phyloP scores from a whole-genome alignment of 2,888 invertebrate genomes.

The Hirudinaria manillensis region DNA sequence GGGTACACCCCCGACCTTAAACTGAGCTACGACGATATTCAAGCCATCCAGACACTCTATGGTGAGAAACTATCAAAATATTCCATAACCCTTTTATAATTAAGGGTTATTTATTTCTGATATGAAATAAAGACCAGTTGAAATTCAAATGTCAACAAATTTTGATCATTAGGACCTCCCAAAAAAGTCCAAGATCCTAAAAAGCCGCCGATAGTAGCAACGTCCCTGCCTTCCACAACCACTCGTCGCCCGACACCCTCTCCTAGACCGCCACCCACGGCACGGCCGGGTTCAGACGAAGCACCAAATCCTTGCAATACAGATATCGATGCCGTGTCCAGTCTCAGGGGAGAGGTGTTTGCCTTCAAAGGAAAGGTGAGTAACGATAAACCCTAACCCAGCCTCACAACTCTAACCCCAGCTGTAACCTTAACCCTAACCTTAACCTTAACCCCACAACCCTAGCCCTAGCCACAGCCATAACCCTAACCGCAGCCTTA shows the following conservation, averaged over 20 bases:
- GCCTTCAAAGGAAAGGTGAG: constrained; percentile 82
- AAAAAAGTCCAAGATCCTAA: no score
- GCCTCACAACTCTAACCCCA: no score
- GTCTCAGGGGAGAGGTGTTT: constrained; percentile 80
- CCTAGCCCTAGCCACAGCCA: no score
- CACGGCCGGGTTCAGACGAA: not conserved
- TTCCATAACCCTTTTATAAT: not conserved
- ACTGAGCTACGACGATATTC: constrained; percentile 35
- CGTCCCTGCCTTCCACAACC: not conserved
- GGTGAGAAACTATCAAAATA: constrained; percentile 24
- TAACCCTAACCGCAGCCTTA: no score
- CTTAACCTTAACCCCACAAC: no score
- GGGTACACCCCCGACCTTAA: constrained; percentile 45
- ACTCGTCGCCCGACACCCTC: constrained; percentile 9
- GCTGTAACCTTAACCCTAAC: no score
- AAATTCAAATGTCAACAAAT: no score
- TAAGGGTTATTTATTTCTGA: no score
- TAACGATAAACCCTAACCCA: constrained; percentile 34
- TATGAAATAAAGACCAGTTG: no score
- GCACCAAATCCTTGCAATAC: constrained; percentile 77
- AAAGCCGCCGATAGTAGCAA: no score
- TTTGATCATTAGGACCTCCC: no score
- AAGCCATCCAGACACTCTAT: constrained; percentile 36
- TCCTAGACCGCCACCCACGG: not conserved
- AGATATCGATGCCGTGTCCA: constrained; percentile 81